phyloP scores from a whole-genome alignment of 2,888 invertebrate genomes.

The Digitonthophagus gazella region DNA sequence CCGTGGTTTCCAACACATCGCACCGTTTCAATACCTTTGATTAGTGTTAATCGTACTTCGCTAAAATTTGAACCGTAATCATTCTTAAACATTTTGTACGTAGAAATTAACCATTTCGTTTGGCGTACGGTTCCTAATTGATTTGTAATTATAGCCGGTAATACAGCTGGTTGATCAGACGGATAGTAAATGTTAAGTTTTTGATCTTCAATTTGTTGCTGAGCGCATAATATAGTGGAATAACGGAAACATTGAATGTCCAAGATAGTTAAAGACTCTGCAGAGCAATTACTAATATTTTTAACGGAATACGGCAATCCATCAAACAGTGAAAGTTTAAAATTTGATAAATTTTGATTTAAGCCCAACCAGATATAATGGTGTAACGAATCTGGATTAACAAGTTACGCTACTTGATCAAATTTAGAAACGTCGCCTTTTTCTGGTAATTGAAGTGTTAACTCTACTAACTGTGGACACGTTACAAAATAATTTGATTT shows the following conservation, averaged over 20 bases:
- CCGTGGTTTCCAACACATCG: conserved; percentile 82
- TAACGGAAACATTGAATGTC: conserved; percentile 83
- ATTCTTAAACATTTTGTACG: conserved; percentile 68
- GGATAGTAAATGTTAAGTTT: conserved; percentile 52
- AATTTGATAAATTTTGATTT: conserved; percentile 57
- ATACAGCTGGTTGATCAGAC: conserved; percentile 61
- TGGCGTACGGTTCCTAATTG: conserved; percentile 66
- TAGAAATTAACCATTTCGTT: conserved; percentile 70
- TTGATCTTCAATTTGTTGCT: conserved; percentile 57
- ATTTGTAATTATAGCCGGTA: conserved; percentile 72
- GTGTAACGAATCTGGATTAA: conserved; percentile 72
- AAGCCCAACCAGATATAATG: conserved; percentile 81
- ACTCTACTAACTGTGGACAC: conserved; percentile 55
- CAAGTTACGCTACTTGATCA: conserved; percentile 68
- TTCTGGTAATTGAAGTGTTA: conserved; percentile 63
- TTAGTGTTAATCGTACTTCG: conserved; percentile 70
- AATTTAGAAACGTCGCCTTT: conserved; percentile 63
- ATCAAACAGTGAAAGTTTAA: conserved; percentile 65
- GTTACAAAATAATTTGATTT: conserved; percentile 65
- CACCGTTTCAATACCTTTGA: conserved; percentile 79
- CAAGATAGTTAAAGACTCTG: conserved; percentile 74
- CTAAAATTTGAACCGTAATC: conserved; percentile 57
- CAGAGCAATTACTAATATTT: conserved; percentile 63
- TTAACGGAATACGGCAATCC: conserved; percentile 64
- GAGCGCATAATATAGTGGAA: conserved; percentile 61